Base-by-base conservation (phyloP, 2,888 invertebrate species). In the Sphaerophoria taeniata region DNA sequence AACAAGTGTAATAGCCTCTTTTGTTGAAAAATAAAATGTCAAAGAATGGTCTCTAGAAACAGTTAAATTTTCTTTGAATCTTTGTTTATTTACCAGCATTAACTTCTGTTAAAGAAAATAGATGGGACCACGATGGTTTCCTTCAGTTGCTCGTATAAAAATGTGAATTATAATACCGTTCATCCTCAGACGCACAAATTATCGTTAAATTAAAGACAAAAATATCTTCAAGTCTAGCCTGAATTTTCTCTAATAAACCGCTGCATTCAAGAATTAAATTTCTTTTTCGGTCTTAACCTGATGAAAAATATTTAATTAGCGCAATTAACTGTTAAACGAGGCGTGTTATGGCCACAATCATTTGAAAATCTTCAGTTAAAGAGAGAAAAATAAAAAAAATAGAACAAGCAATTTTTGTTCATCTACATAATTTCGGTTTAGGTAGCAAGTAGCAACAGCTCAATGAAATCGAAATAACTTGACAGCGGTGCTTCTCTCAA, bases 271-370 rank as follows among this genome's bases (percentile, higher is more conserved):
- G 55, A 55, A 33, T 3, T 55, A 6, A 33, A 55, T 55, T 55
- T 55, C 33, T 55, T 55, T 55, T n/a, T 55, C n/a, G 12, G 31
- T 33, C 6, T 6, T 3, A 55, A 55, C n/a, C 12, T 6, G 14
- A n/a, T 33, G 0, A n/a, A 4, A 53, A n/a, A n/a, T 55, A 55
- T n/a, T 55, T 55, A n/a, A 55, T 55, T 34, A 24, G 1, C 24
- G n/a, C 33, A 55, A 55, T 55, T 55, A 33, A n/a, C 33, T 33
- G 3, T 55, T 33, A 55, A 55, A 55, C 55, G 55, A 55, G 7
- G 55, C 55, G n/a, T 34, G 7, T 55, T 14, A 55, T 34, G n/a
- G 55, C 55, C 7, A 24, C 24, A 6, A 55, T n/a, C n/a, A n/a
- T 34, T 55, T 24, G 7, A 34, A 34, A 4, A 43, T 24, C 24